These are phyloP conservation scores for Morinoia aosen DNA, from an alignment of 2,888 invertebrate genomes.

Conservation along the genomic window DNA sequence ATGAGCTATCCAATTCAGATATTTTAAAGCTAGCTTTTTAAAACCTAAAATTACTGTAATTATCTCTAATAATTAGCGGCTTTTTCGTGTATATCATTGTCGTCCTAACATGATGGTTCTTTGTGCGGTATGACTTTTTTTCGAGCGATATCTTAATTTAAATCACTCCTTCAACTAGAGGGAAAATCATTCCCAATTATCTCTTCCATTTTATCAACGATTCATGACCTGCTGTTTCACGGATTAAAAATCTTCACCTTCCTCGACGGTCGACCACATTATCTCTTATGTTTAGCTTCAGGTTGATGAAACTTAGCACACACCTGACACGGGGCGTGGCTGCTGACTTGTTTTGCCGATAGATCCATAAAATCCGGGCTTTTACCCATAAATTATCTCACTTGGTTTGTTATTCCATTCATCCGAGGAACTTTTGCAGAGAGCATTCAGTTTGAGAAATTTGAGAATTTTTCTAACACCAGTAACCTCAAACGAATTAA, in stretches of 20 bases:
- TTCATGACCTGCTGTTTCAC: not conserved
- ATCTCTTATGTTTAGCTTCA: not conserved
- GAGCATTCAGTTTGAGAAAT: not conserved
- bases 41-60: too few relatives aligned
- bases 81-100: not conserved
- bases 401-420: not conserved
- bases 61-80: not conserved
- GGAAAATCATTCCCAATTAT: not conserved
- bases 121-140: not conserved
- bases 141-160: not conserved
- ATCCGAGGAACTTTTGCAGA: not conserved
- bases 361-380: too few relatives aligned
- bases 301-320: not conserved
- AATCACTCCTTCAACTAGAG: not conserved
- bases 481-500: not conserved
- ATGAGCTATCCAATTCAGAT: too few relatives aligned
- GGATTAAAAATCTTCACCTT: not conserved
- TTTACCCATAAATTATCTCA: not conserved
- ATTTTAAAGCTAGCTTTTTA: too few relatives aligned
- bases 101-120: not conserved
- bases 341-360: not conserved
- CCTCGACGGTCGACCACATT: not conserved
- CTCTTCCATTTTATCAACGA: not conserved
- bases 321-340: not conserved
- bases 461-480: not conserved